Conservation (phyloP, 2,888 invertebrate species). For the Ennomos fuscantarius region DNA sequence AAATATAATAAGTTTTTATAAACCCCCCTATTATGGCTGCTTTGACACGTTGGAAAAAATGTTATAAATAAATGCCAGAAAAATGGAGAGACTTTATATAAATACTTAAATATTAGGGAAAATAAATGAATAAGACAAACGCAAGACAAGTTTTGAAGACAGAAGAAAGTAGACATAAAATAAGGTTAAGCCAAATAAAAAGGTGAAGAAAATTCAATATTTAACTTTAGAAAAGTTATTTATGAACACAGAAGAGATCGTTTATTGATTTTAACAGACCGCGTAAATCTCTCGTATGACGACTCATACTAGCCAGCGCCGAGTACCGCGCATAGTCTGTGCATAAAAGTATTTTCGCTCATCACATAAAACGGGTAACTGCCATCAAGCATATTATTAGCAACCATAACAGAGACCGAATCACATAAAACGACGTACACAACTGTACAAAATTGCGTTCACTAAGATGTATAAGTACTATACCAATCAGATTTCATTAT, state of each 20-base stretch:
- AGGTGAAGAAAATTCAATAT: neutral
- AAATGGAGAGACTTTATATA: too few relatives aligned
- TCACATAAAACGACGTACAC: slow-evolving; percentile 48
- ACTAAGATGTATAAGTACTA: slow-evolving; percentile 42
- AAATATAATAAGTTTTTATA: slow-evolving; percentile 13
- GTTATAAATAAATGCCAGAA: too few relatives aligned
- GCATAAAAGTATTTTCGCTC: slow-evolving; percentile 45
- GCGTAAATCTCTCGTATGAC: slow-evolving; percentile 24
- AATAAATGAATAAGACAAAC: too few relatives aligned
- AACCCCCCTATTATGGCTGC: slow-evolving; percentile 15
- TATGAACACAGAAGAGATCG: slow-evolving; percentile 11
- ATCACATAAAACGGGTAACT: slow-evolving; percentile 51
- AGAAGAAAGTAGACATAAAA: too few relatives aligned
- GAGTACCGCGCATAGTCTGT: slow-evolving; percentile 13
- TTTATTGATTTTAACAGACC: slow-evolving; percentile 14
- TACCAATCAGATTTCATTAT: slow-evolving; percentile 32
- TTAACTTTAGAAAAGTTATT: slow-evolving; percentile 9
- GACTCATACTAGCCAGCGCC: slow-evolving; percentile 14
- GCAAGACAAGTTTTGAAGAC: too few relatives aligned
- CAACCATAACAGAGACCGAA: slow-evolving; percentile 55
- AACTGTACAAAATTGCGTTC: slow-evolving; percentile 52
- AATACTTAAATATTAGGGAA: too few relatives aligned
- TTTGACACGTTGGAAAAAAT: too few relatives aligned
- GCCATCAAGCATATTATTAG: slow-evolving; percentile 52
- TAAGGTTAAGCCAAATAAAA: neutral